These are phyloP conservation scores for Neomonachus schauinslandi DNA, from an alignment of 2,113 vertebrate genomes.

Conservation along the genomic window DNA sequence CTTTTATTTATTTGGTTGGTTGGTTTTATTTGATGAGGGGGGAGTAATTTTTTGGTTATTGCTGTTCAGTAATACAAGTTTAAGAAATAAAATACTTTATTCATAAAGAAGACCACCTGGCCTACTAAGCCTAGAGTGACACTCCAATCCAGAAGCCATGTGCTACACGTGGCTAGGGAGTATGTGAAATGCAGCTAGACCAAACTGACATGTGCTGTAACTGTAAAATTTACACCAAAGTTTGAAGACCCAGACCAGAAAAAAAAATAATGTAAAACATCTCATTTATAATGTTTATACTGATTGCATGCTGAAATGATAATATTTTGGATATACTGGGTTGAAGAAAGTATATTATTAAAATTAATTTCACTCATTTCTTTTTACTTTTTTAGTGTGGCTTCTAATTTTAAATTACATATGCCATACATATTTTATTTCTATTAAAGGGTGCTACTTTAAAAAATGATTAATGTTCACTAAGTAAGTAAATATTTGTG, in stretches of 20 bases:
- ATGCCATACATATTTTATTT: neutral
- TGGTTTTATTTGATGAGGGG: neutral
- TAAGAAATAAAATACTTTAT: neutral
- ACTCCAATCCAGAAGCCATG: neutral
- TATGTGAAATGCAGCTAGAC: neutral
- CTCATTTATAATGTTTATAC: constrained; percentile 6
- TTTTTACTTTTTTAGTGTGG: neutral
- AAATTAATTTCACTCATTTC: constrained; percentile 5
- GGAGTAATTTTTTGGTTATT: neutral
- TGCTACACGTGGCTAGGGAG: neutral
- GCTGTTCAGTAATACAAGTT: neutral
- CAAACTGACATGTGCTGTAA: neutral
- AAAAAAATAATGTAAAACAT: neutral
- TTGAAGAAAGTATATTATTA: constrained; percentile 34
- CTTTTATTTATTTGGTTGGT: neutral
- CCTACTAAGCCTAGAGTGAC: neutral
- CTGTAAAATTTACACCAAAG: neutral
- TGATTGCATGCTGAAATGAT: constrained; percentile 8
- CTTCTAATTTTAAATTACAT: neutral
- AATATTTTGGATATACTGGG: neutral
- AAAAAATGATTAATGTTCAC: neutral
- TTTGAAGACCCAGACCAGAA: neutral
- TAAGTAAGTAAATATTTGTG: neutral
- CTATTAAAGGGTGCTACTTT: neutral
- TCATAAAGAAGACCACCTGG: neutral